Percentiles rank a stretch among this genome's conserved stretches.
Evolutionary conservation across 2,113 vertebrate genomes (phyloP).

Genomic region (Melanerpes formicivorus): DNA sequence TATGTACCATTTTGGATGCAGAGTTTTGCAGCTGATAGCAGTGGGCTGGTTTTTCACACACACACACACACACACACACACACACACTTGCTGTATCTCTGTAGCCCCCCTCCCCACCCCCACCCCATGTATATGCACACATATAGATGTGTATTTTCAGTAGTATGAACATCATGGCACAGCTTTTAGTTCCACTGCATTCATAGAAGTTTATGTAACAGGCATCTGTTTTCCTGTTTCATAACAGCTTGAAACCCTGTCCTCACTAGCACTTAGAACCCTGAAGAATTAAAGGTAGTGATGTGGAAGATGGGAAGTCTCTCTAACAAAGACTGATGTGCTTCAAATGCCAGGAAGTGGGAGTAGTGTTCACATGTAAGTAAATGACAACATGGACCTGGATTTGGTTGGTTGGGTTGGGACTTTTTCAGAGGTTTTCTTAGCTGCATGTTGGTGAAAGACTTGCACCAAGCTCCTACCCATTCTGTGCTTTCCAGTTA

Average conservation of each 20-base stretch:
- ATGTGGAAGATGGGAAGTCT: not conserved
- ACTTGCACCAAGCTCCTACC: not conserved
- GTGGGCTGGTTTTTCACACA: not conserved
- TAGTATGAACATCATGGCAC: not conserved
- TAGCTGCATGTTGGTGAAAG: not conserved
- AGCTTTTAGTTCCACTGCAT: not conserved
- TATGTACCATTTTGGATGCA: not conserved
- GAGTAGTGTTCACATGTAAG: not conserved
- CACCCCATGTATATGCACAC: not conserved
- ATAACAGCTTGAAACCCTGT: not conserved
- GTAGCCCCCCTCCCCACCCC: not conserved
- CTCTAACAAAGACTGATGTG: not conserved
- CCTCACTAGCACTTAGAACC: not conserved
- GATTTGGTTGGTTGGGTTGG: too few relatives aligned
- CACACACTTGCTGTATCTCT: not conserved
- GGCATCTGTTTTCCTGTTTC: constrained; percentile 1
- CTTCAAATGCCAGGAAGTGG: not conserved
- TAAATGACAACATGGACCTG: not conserved
- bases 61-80: not conserved
- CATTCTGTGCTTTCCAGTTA: not conserved
- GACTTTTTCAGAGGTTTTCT: not conserved
- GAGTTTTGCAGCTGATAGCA: not conserved
- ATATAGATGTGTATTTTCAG: not conserved
- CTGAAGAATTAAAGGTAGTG: not conserved
- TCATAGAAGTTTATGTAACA: not conserved